Percentiles rank a stretch among this genome's conserved stretches.
phyloP scores from a whole-genome alignment of 2,797 vertebrate genomes.

The Chiropotes sagulatus region DNA sequence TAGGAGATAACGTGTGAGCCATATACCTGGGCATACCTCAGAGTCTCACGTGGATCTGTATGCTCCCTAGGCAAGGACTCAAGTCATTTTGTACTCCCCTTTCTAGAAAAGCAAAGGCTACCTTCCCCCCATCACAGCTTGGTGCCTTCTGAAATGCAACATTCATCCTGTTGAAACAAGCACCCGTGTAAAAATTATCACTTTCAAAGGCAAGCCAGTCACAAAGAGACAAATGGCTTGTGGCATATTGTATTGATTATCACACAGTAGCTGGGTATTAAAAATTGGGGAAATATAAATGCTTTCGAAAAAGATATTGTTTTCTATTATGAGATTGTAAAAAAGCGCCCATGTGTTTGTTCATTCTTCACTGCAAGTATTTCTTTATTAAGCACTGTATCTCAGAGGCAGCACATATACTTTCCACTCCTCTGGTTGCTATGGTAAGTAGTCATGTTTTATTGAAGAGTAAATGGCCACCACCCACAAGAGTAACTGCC shows the following conservation, averaged over 20 bases:
- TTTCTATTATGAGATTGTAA: constrained; percentile 60
- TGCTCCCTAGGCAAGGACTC: neutral
- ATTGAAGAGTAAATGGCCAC: constrained; percentile 80
- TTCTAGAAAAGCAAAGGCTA: neutral
- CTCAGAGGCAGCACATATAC: constrained; percentile 39
- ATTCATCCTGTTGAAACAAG: constrained; percentile 24
- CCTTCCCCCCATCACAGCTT: no score
- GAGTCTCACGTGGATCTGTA: neutral
- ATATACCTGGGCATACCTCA: neutral
- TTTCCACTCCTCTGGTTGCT: constrained; percentile 75
- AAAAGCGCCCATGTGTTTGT: constrained; percentile 61
- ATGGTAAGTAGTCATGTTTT: constrained; percentile 82
- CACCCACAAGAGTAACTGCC: constrained; percentile 72
- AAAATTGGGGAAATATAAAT: constrained; percentile 66
- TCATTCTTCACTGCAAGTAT: constrained; percentile 54
- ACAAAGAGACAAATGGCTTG: constrained; percentile 53
- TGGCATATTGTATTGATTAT: constrained; percentile 57
- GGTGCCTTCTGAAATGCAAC: neutral
- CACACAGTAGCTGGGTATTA: constrained; percentile 63
- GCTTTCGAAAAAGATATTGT: constrained; percentile 65
- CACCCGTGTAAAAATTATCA: constrained; percentile 46
- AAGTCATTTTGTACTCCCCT: neutral
- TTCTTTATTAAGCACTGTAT: constrained; percentile 74
- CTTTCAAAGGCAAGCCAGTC: constrained; percentile 28
- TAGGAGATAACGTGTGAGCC: neutral